These are phyloP conservation scores for Corydoras maculifer DNA, from an alignment of 2,113 vertebrate genomes.

Conservation along the genomic window DNA sequence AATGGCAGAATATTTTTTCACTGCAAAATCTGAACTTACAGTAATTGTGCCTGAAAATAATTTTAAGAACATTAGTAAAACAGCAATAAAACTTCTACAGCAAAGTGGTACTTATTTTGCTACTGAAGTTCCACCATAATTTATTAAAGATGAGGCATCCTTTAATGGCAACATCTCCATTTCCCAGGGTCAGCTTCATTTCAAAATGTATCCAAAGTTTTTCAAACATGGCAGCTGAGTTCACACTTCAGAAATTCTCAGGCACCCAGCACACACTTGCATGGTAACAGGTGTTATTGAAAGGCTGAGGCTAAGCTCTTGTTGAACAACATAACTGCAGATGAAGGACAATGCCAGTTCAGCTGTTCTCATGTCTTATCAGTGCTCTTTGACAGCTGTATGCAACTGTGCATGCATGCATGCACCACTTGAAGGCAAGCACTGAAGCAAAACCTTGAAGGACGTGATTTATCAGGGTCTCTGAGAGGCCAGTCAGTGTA, in stretches of 20 bases:
- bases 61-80: slow-evolving; percentile 25
- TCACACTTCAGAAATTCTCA: not conserved
- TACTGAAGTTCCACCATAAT: not conserved
- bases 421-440: not conserved
- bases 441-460: slow-evolving; percentile 8
- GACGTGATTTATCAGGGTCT: slow-evolving; percentile 3
- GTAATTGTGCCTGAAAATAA: not conserved
- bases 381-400: not conserved
- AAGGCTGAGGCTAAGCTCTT: not conserved
- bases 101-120: too few species aligned
- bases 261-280: not conserved
- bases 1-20: not conserved
- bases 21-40: not conserved
- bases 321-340: not conserved
- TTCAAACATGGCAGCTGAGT: not conserved
- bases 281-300: slow-evolving; percentile 19
- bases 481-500: slow-evolving; percentile 11
- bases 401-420: not conserved
- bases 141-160: not conserved
- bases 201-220: not conserved
- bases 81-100: not conserved
- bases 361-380: not conserved
- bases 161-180: not conserved
- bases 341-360: slow-evolving; percentile 5
- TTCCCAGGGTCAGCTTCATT: slow-evolving; percentile 7